Conservation (phyloP, 2,888 invertebrate genomes). For the Apamea crenata region DNA sequence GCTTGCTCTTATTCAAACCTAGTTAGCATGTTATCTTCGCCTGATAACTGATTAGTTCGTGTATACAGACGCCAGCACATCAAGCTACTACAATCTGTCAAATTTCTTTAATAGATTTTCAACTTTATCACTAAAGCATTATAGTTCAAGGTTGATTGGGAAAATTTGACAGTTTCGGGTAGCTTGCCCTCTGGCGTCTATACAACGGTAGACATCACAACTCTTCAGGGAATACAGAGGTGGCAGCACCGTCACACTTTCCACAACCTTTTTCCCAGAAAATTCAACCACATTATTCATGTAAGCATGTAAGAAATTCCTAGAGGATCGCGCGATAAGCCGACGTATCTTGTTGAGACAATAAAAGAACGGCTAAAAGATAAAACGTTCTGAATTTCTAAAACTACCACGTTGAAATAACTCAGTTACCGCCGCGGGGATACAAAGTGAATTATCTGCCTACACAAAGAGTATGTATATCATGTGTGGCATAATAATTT, state of each 20-base stretch:
- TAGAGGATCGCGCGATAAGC: slow-evolving; percentile 48
- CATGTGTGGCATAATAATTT: slow-evolving; percentile 5
- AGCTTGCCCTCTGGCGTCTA: too few relatives aligned
- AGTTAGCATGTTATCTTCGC: background rate
- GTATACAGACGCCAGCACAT: too few relatives aligned
- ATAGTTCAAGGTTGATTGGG: too few relatives aligned
- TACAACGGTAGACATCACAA: background rate
- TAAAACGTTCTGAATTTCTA: slow-evolving; percentile 51
- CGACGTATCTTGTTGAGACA: slow-evolving; percentile 46
- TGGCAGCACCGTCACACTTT: background rate
- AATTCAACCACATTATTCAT: slow-evolving; percentile 43
- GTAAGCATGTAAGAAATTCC: slow-evolving; percentile 27
- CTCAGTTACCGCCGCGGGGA: slow-evolving; percentile 27
- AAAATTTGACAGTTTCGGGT: too few relatives aligned
- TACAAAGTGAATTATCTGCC: slow-evolving; percentile 58
- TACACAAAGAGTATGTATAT: slow-evolving; percentile 4
- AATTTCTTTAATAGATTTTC: too few relatives aligned
- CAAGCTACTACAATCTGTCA: too few relatives aligned
- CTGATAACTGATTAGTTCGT: background rate
- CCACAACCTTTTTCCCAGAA: background rate
- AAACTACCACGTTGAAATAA: slow-evolving; percentile 51
- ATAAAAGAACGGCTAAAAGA: slow-evolving; percentile 55
- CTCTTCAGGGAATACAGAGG: background rate
- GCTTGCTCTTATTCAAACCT: background rate
- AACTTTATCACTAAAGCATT: too few relatives aligned